A percentile compares a stretch with the other conserved stretches of the same genome.
Conservation (phyloP, 2,113 vertebrate species). For the Hystrix brachyura region DNA sequence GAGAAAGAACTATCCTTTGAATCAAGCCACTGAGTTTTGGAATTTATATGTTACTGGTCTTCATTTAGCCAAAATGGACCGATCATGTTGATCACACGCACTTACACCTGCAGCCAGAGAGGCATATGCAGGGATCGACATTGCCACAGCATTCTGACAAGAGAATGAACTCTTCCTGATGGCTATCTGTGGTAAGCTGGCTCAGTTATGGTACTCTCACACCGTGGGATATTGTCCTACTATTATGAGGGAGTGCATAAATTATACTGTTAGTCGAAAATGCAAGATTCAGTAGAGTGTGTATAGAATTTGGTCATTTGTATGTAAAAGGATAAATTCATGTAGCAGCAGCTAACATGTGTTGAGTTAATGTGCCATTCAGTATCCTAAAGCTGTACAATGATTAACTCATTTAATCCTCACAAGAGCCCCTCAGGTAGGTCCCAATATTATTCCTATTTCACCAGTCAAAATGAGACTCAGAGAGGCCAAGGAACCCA, state of each 20-base stretch:
- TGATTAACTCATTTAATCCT: neutral
- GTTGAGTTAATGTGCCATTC: neutral
- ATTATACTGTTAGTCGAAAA: neutral
- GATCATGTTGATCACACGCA: too few relatives aligned
- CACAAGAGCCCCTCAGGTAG: neutral
- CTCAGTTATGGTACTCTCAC: neutral
- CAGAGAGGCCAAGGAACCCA: too few relatives aligned
- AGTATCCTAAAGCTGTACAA: neutral
- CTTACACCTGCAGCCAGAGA: neutral
- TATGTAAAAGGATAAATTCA: neutral
- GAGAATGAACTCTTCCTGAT: neutral
- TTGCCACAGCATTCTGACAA: neutral
- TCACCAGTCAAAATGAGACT: neutral
- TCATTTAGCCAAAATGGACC: neutral
- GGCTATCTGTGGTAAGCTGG: fast-evolving
- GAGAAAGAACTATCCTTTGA: neutral
- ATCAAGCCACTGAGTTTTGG: neutral
- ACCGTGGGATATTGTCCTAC: too few relatives aligned
- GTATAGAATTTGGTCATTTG: neutral
- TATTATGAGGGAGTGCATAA: neutral
- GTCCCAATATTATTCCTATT: neutral
- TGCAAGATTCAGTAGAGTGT: neutral
- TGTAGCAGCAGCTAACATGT: neutral
- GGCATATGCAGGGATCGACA: fast-evolving
- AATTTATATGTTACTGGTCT: neutral